Base-by-base conservation (phyloP, 2,888 invertebrate species). In the Drosophila incognita region DNA sequence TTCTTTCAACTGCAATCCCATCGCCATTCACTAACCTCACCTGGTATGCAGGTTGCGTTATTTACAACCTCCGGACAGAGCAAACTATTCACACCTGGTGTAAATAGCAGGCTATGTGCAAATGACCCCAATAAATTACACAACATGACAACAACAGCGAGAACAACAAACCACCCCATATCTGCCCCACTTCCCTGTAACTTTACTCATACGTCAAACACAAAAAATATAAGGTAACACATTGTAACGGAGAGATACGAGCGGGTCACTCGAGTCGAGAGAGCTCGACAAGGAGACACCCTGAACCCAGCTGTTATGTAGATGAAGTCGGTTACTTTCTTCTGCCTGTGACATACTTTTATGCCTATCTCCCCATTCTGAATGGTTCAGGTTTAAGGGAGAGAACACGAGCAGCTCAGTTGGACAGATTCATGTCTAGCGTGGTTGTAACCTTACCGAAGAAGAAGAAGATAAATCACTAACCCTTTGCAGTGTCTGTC, bases 121-220 rank as follows among this genome's bases (percentile, higher is more conserved):
- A 84, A 79, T 74, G 74, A 79, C 84, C 75, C 79, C 85, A 77
- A 89, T 85, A 87, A 87, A 87, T 89, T 82, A 87, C 82, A 77
- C 81, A 82, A 79, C 72, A 60, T 35, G 36, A 58, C 46, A 48
- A 62, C 60, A 35, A 33, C 36, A 46, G 10, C 29, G 29, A 31
- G 5, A 31, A 4, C 29, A 29, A 21, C 29, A 21, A 63, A 31
- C 54, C 48, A 35, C 0, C 11, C 24, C 31, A 2, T 18, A 4
- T 10, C 27, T 6, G 27, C 61, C 31, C 49, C 27, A 6, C 48
- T 0, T 27, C 31, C 7, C 56, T 36, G 10, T 13, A 46, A 51
- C 78, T 64, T 38, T 36, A 15, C 46, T 24, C 46, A 42, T 2
- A 49, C 18, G n/a, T 56, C 5, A 21, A 42, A 27, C 31, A 46